These are phyloP conservation scores for Watsonalla binaria DNA, from an alignment of 2,888 invertebrate species.

Conservation along the genomic window DNA sequence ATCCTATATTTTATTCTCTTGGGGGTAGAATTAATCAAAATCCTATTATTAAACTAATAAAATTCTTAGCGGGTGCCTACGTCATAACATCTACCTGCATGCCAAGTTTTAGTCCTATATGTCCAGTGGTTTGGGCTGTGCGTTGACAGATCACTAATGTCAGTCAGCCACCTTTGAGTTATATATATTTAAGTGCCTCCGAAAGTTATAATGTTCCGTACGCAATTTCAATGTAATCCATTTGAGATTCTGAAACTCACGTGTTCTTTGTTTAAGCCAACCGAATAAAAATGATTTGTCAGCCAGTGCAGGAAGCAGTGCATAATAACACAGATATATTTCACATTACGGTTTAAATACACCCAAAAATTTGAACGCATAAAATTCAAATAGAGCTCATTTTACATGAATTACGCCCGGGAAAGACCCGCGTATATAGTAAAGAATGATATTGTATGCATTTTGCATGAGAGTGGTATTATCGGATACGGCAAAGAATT, in stretches of 20 bases:
- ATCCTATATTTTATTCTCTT: no score
- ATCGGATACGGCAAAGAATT: constrained; percentile 72
- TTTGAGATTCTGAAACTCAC: neutral
- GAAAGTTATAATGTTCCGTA: no score
- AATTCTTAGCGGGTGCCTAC: no score
- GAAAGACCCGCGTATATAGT: constrained; percentile 65
- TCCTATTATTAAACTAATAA: no score
- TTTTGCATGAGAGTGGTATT: constrained; percentile 73
- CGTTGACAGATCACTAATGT: no score
- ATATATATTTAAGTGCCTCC: no score
- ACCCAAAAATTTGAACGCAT: constrained; percentile 56
- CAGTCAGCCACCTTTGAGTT: no score
- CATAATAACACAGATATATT: constrained; percentile 11
- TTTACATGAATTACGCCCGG: constrained; percentile 70
- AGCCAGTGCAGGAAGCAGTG: constrained; percentile 1
- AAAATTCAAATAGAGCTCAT: constrained; percentile 72
- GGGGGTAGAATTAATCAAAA: no score
- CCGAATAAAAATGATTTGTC: constrained; percentile 1
- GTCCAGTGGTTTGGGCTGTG: no score
- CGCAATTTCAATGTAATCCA: neutral
- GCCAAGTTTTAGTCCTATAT: no score
- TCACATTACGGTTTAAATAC: constrained; percentile 28
- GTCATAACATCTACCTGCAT: no score
- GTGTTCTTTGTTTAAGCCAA: neutral
- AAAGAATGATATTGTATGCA: constrained; percentile 77